These are phyloP conservation scores for Metellina segmentata DNA, from an alignment of 2,888 invertebrate species.

Conservation along the genomic window DNA sequence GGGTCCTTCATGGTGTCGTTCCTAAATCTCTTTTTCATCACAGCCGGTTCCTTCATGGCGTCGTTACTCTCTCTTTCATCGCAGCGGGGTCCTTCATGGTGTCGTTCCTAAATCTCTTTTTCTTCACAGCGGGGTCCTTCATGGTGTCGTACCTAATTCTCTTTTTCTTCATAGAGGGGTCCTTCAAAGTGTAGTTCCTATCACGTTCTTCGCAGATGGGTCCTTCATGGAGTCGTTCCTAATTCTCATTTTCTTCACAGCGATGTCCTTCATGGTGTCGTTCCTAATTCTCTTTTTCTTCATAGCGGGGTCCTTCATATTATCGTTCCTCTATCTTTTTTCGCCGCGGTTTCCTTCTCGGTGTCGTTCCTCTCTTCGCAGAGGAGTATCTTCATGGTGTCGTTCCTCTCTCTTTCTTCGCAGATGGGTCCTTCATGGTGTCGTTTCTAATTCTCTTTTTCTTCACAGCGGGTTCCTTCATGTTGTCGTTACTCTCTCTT, in stretches of 20 bases:
- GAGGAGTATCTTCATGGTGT: slow-evolving; percentile 88
- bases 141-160: slow-evolving; percentile 88
- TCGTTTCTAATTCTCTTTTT: slow-evolving; percentile 90
- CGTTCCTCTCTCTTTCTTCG: slow-evolving; percentile 85
- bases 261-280: slow-evolving; percentile 87
- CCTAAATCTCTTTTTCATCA: slow-evolving; percentile 83
- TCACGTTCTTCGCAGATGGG: slow-evolving; percentile 85
- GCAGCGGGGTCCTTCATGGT: slow-evolving; percentile 87
- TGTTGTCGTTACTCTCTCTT: slow-evolving; percentile 87
- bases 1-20: slow-evolving; percentile 88
- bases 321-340: slow-evolving; percentile 87
- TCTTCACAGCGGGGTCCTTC: slow-evolving; percentile 87
- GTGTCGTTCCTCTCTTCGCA: slow-evolving; percentile 86
- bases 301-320: slow-evolving; percentile 87
- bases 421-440: slow-evolving; percentile 87
- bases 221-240: slow-evolving; percentile 88
- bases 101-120: slow-evolving; percentile 89
- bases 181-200: slow-evolving; percentile 87
- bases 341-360: slow-evolving; percentile 87
- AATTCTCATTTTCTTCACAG: slow-evolving; percentile 85
- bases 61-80: slow-evolving; percentile 87
- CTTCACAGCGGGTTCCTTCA: slow-evolving; percentile 87
- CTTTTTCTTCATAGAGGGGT: slow-evolving; percentile 85
- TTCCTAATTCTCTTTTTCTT: slow-evolving; percentile 87
- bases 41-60: slow-evolving; percentile 87